Evolutionary conservation across 2,113 vertebrate species (phyloP).

Genomic region (Aphyosemion australe): DNA sequence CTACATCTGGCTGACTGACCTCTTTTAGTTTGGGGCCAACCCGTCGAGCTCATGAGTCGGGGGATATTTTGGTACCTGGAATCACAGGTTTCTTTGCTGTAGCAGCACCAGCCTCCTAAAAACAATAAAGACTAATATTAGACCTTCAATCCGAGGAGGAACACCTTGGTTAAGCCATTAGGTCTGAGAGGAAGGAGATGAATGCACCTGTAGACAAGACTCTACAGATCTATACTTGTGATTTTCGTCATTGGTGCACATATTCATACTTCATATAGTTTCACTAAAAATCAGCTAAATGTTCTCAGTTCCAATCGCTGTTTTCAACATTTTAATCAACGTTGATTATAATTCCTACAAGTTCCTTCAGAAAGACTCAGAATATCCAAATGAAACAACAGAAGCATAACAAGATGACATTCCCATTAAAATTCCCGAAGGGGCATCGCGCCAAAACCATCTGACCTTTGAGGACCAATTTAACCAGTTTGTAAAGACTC

Average conservation of each 20-base stretch:
- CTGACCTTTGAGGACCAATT: slow-evolving; percentile 71
- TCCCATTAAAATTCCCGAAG: slow-evolving; percentile 60
- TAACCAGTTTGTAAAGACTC: slow-evolving; percentile 76
- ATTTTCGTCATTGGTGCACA: not conserved
- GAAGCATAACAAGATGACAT: slow-evolving; percentile 51
- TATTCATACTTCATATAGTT: not conserved
- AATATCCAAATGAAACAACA: slow-evolving; percentile 53
- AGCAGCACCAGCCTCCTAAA: slow-evolving; percentile 83
- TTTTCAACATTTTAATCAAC: not conserved
- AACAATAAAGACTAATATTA: slow-evolving; percentile 75
- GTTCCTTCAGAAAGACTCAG: slow-evolving; percentile 12
- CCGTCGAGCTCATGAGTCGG: slow-evolving; percentile 80
- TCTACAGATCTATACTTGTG: not conserved
- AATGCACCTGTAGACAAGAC: slow-evolving; percentile 47
- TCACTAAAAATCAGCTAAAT: not conserved
- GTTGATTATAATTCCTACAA: not conserved
- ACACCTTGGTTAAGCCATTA: slow-evolving; percentile 53
- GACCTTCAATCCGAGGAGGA: slow-evolving; percentile 37
- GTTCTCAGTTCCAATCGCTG: not conserved
- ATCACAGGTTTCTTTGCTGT: slow-evolving; percentile 85
- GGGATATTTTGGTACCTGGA: slow-evolving; percentile 83
- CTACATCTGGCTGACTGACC: slow-evolving; percentile 56
- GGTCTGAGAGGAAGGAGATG: slow-evolving; percentile 42
- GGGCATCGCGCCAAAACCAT: slow-evolving; percentile 48
- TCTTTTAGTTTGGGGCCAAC: slow-evolving; percentile 80